Evolutionary conservation across 2,888 invertebrate species (phyloP).

Genomic region (Abrostola tripartita): DNA sequence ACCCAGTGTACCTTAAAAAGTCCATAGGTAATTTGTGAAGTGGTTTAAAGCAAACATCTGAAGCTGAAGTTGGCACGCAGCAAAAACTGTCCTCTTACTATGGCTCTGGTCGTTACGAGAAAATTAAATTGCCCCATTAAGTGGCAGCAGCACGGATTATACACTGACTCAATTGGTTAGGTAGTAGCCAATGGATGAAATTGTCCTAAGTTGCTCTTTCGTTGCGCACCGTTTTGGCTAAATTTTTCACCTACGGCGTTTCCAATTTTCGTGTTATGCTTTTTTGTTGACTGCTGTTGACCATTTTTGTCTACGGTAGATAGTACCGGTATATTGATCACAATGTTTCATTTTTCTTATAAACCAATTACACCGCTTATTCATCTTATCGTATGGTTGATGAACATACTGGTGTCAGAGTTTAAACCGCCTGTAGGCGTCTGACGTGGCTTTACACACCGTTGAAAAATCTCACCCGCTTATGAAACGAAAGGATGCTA

Average conservation of each 20-base stretch:
- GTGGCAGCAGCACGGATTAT: conserved; percentile 63
- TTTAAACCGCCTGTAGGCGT: no score
- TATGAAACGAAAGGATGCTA: no score
- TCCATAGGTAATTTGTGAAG: conserved; percentile 47
- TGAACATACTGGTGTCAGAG: no score
- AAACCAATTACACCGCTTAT: no score
- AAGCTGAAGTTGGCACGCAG: conserved; percentile 58
- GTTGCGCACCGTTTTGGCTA: conserved; percentile 33
- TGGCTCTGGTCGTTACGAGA: conserved; percentile 70
- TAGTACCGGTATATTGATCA: no score
- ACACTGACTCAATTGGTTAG: conserved; percentile 66
- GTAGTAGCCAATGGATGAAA: conserved; percentile 51
- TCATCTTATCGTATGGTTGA: no score
- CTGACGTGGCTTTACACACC: no score
- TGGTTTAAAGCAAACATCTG: conserved; percentile 41
- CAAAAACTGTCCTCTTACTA: conserved; percentile 32
- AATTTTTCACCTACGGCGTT: conserved; percentile 14
- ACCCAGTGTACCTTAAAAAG: conserved; percentile 11
- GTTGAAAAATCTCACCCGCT: no score
- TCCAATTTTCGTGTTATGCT: conserved; percentile 14
- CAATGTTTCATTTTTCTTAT: no score
- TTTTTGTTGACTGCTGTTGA: conserved; percentile 3
- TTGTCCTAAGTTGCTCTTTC: conserved; percentile 49
- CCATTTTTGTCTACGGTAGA: background rate
- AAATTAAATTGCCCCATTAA: conserved; percentile 83